These are phyloP conservation scores for Lepilemur septentrionalis DNA, from an alignment of 2,797 vertebrate species.

Conservation along the genomic window DNA sequence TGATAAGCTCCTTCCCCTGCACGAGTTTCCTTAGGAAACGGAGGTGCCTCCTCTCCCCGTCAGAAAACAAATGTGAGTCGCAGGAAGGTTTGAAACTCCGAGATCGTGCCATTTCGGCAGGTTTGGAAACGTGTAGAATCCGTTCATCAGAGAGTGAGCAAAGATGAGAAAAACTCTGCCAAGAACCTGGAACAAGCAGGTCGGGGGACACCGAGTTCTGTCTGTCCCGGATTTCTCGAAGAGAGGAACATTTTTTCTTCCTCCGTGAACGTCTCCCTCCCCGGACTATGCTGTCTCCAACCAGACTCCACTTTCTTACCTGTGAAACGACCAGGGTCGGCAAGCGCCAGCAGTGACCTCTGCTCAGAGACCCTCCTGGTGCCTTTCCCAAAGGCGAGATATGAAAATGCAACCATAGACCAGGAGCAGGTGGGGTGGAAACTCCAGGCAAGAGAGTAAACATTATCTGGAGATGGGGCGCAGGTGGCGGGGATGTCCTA, in stretches of 20 bases:
- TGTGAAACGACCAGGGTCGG: neutral
- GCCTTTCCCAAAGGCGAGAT: neutral
- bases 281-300: accelerated
- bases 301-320: accelerated
- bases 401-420: accelerated
- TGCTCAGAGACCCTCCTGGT: accelerated
- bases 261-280: accelerated
- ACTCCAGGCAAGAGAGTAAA: too few relatives aligned
- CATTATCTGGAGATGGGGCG: accelerated
- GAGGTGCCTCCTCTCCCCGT: neutral
- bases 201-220: accelerated
- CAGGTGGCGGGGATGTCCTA: accelerated
- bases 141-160: accelerated
- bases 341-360: accelerated
- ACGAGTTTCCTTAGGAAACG: neutral
- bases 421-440: accelerated
- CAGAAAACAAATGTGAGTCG: neutral
- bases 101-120: accelerated
- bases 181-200: accelerated
- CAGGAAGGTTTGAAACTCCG: neutral
- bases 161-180: too few relatives aligned
- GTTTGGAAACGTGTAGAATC: neutral
- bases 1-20: neutral
- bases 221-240: neutral
- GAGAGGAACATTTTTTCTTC: accelerated